phyloP scores from a whole-genome alignment of 2,113 vertebrate genomes.

The Ailuropoda melanoleuca region DNA sequence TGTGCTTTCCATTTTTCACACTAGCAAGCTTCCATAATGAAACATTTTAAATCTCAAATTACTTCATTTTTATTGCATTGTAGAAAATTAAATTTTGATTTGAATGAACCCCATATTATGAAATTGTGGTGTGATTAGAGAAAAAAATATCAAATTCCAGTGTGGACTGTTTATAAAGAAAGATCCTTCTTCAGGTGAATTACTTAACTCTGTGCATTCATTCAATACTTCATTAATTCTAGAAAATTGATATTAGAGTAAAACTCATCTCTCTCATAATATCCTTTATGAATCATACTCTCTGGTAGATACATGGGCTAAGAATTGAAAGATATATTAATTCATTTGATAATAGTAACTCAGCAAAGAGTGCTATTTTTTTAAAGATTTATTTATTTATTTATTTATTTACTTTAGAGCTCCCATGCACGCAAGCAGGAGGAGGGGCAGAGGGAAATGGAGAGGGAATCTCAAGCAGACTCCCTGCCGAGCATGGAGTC shows the following conservation, averaged over 20 bases:
- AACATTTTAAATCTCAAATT: neutral
- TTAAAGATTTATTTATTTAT: neutral
- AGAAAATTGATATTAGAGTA: neutral
- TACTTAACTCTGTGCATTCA: neutral
- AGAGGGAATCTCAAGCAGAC: neutral
- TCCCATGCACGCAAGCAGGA: fast-evolving
- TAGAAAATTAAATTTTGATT: slow-evolving; percentile 33
- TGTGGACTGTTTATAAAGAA: slow-evolving; percentile 5
- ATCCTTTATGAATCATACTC: neutral
- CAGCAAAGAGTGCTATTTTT: neutral
- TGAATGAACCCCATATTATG: neutral
- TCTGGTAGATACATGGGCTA: neutral
- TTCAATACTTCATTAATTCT: neutral
- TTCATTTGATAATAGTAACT: neutral
- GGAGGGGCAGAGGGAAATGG: neutral
- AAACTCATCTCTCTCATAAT: neutral
- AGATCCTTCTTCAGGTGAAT: neutral
- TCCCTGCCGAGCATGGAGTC: neutral
- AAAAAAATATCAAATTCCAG: neutral
- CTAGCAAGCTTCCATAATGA: neutral
- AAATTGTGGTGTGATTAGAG: slow-evolving; percentile 8
- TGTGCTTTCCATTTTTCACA: neutral
- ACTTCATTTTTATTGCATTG: neutral
- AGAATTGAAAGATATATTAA: neutral
- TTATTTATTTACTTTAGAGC: neutral